These are phyloP conservation scores for Littorina saxatilis DNA, from an alignment of 1,140 invertebrate species.

Conservation along the genomic window DNA sequence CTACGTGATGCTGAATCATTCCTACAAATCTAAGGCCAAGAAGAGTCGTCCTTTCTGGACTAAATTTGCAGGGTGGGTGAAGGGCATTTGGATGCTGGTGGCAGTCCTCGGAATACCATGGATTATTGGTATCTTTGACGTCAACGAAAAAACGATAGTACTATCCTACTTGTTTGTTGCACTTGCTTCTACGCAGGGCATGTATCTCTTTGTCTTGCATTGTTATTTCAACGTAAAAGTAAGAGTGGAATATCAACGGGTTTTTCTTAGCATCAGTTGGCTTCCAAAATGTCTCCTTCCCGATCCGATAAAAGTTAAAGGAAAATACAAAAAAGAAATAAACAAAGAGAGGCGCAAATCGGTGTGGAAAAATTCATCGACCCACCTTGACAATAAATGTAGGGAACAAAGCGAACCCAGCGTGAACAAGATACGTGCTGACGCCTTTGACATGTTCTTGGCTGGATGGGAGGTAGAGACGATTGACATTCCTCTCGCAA, in stretches of 20 bases:
- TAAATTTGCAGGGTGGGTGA: neutral
- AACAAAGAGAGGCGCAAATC: no score
- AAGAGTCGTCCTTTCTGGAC: neutral
- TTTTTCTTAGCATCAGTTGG: neutral
- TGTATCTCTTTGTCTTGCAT: neutral
- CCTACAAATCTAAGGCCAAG: neutral
- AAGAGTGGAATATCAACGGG: neutral
- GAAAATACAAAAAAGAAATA: no score
- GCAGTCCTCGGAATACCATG: slow-evolving; percentile 1
- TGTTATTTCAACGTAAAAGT: neutral
- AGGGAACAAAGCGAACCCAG: no score
- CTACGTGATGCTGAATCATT: neutral
- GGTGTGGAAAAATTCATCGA: no score
- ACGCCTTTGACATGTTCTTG: no score
- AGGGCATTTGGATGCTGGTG: neutral
- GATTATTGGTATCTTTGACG: neutral
- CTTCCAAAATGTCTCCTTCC: neutral
- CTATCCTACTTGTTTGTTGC: slow-evolving; percentile 7
- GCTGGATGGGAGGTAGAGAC: no score
- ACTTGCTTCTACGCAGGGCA: neutral
- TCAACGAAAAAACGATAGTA: neutral
- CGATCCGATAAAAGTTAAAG: no score
- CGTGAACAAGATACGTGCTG: no score
- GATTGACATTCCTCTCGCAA: no score
- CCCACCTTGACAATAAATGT: no score